phyloP scores from a whole-genome alignment of 2,797 vertebrate genomes.

The Myotis planiceps region DNA sequence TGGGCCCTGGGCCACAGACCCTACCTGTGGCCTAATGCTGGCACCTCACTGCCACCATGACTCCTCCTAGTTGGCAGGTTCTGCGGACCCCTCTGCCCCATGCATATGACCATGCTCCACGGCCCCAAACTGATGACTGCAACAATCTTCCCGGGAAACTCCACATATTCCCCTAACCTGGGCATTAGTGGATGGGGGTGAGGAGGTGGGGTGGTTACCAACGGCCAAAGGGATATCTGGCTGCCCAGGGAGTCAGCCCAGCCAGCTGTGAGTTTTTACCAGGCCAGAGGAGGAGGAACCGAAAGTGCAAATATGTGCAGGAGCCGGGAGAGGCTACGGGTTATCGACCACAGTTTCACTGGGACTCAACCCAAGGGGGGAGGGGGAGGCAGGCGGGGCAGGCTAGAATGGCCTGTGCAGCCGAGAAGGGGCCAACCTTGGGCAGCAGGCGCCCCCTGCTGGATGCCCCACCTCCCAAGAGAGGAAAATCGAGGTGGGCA shows the following conservation, averaged over 20 bases:
- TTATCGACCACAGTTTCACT: constrained; percentile 79
- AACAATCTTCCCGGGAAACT: background rate
- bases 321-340: constrained; percentile 54
- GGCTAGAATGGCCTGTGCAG: background rate
- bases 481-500: background rate
- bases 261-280: background rate
- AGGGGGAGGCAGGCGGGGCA: background rate
- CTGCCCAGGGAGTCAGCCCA: background rate
- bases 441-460: constrained; percentile 64
- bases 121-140: background rate
- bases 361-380: constrained; percentile 64
- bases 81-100: background rate
- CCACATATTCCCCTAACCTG: background rate
- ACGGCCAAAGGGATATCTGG: background rate
- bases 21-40: background rate
- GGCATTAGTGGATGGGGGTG: background rate
- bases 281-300: background rate
- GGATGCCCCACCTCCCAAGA: background rate
- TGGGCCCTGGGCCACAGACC: background rate
- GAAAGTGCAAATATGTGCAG: constrained; percentile 34
- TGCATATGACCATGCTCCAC: background rate
- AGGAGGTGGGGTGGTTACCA: background rate
- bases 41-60: no score
- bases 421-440: background rate
- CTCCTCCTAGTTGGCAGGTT: background rate